phyloP scores from a whole-genome alignment of 2,797 vertebrate species.

The Enteromius radiatus region DNA sequence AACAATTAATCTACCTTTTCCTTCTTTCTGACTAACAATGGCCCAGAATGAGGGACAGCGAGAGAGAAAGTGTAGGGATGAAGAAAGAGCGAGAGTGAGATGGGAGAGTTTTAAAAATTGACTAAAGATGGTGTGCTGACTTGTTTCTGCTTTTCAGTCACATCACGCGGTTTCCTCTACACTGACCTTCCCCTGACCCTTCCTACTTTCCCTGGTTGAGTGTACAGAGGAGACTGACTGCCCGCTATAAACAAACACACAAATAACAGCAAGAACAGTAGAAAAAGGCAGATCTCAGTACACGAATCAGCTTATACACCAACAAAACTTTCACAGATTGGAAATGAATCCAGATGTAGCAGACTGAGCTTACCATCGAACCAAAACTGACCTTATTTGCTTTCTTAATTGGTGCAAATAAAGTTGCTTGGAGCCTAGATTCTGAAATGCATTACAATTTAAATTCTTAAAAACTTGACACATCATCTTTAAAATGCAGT shows the following conservation, averaged over 20 bases:
- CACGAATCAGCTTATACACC: not conserved
- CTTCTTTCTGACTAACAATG: constrained; percentile 34
- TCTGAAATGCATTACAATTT: not conserved
- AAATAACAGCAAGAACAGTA: constrained; percentile 46
- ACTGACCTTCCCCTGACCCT: constrained; percentile 53
- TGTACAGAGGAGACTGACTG: constrained; percentile 48
- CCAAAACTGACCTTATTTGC: not conserved
- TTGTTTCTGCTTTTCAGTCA: constrained; percentile 47
- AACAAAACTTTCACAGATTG: not conserved
- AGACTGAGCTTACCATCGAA: not conserved
- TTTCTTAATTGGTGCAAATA: not conserved
- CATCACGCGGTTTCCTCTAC: constrained; percentile 48
- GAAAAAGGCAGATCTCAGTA: constrained; percentile 3
- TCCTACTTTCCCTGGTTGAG: constrained; percentile 47
- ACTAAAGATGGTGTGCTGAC: constrained; percentile 34
- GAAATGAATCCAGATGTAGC: not conserved
- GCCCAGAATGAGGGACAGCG: constrained; percentile 17
- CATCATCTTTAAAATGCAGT: no score
- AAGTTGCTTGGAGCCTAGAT: not conserved
- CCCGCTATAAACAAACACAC: constrained; percentile 55
- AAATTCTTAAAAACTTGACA: not conserved
- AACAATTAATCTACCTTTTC: constrained; percentile 75
- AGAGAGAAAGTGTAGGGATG: not conserved
- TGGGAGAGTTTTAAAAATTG: constrained; percentile 38
- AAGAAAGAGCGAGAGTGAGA: not conserved